Base-by-base conservation (phyloP, 1,140 invertebrate species). In the Tachypleus tridentatus region DNA sequence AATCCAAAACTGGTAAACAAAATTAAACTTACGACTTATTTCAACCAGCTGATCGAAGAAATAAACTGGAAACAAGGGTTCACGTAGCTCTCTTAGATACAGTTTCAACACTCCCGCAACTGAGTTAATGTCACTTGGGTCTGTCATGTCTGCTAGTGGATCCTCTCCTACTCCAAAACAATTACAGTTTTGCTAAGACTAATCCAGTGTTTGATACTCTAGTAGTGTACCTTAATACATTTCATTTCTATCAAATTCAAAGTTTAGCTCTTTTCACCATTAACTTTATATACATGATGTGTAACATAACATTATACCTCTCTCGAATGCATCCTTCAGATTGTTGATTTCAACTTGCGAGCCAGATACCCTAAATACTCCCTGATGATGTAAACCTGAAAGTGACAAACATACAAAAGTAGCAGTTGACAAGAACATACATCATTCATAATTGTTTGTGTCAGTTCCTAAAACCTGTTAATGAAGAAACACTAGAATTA, bases 271-370 rank as follows among this genome's bases (percentile, higher is more conserved):
- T 29, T 29, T 29, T 29, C 29, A 29, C 29, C 2, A 29, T 29
- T 29, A 29, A 29, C 29, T 29, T 29, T 29, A 29, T 29, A 2
- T 2, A 29, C 2, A 29, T 29, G 29, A 29, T 29, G 29, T 29
- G 29, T 29, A 29, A 29, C 29, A 29, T 29, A 2, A 29, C 29
- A 29, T n/a, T n/a, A n/a, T 29, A 29, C 29, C 92, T 73, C 89
- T 83, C 78, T 96, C 93, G 79, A 96, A 97, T 70, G 88, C 84
- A 72, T 92, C 91, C 67, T 88, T 83, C 76, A 96, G 92, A 74
- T 94, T 92, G 76, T 93, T 94, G 71, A 97, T 97, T 80, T 97
- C 94, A 58, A 95, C 85, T 77, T 95, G 92, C 53, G 93, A 93
- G 4, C 93, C 93, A 10, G 91, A 94, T 49, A 98, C 92, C 68